Evolutionary conservation across 2,888 invertebrate genomes (phyloP), one percentile per base, ranked within the genome.

Genomic region (Notocelia uddmanniana): DNA sequence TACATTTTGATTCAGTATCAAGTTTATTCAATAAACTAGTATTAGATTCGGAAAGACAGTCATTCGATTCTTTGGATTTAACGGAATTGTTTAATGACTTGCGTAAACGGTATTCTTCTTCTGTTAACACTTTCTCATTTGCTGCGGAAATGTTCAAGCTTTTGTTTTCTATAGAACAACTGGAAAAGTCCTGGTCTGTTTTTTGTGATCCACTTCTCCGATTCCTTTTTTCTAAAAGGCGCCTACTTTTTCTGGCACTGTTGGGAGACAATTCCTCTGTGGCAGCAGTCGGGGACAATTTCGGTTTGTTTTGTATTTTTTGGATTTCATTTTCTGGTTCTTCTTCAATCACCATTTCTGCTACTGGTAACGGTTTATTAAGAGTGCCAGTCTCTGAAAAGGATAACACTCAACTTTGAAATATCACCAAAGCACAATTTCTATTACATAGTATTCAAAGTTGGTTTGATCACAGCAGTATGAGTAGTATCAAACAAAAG

Each of bases 301-400:
- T 67, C 18, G 66, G 57, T 60, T 74, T 72, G 63, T 55, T 71
- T 15, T 23, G 76, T 21, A 76, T 74, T 69, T 77, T 82, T 71
- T 80, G 79, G 3, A 71, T 71, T 67, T 70, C 75, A 52, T 55
- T 76, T 77, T 89, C 88, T 66, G 83, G 75, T 81, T 90, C 90
- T 78, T 91, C 91, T 60, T 75, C 64, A 60, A 91, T 90, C 1
- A 83, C 66, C 66, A 68, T 68, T 62, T 72, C 68, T 26, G 19
- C 57, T 15, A 72, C 67, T 62, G 59, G 72, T 23, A 68, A 48
- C 54, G 66, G 66, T 68, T 58, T 67, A 45, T 18, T 54, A 9
- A 45, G 15, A 48, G 68, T 15, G 48, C 54, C 48, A 11, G 55
- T 11, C 11, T 68, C 72, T 73, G 62, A 52, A 68, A 68, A 11